Conservation (phyloP, 2,113 vertebrate genomes). For the Chrysemys picta region DNA sequence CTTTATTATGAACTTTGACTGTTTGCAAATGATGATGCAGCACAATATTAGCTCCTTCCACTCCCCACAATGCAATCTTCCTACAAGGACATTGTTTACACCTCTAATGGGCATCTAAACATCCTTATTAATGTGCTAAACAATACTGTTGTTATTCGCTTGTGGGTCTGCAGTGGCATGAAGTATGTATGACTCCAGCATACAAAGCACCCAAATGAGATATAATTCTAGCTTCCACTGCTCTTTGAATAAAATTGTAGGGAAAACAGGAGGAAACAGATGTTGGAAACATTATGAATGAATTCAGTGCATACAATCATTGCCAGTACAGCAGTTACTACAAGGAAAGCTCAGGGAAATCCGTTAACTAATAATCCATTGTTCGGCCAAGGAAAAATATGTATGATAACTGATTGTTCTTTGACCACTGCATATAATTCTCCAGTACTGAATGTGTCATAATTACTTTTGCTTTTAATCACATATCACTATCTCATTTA, state of each 20-base stretch:
- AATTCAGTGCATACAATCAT: conserved; percentile 52
- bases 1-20: not conserved
- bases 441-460: not conserved
- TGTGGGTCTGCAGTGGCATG: conserved; percentile 55
- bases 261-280: conserved; percentile 84
- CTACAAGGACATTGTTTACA: conserved; percentile 3
- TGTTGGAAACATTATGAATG: conserved; percentile 79
- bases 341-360: conserved; percentile 77
- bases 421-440: not conserved
- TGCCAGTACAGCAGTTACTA: conserved; percentile 53
- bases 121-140: not conserved
- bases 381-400: conserved; percentile 63
- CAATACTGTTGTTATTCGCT: conserved; percentile 47
- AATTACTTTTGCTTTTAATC: conserved; percentile 50
- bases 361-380: conserved; percentile 73
- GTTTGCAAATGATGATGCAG: not conserved
- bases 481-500: not conserved
- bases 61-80: not conserved
- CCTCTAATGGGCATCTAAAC: conserved; percentile 24
- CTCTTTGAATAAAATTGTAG: conserved; percentile 39
- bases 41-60: not conserved
- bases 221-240: conserved; percentile 17
- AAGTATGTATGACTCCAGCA: conserved; percentile 52
- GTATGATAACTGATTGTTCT: conserved; percentile 1
- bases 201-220: conserved; percentile 64